These are phyloP conservation scores for Aphelenchoides fujianensis DNA, from an alignment of 1,140 invertebrate genomes.

Conservation along the genomic window DNA sequence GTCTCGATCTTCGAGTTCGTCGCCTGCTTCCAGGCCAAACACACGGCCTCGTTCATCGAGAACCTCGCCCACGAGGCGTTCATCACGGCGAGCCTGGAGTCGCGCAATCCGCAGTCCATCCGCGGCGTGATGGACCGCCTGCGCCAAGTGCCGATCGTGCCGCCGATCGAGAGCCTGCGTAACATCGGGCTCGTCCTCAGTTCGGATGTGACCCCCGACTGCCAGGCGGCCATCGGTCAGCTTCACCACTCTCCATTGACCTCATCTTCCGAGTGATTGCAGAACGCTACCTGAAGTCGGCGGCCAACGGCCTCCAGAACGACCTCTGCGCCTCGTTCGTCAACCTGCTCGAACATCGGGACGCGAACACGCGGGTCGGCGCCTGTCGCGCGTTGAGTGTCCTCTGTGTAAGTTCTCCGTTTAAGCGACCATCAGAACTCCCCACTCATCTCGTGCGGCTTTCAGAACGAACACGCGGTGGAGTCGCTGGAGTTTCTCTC, in stretches of 20 bases:
- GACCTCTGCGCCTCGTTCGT: constrained; percentile 42
- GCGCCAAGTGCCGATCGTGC: constrained; percentile 47
- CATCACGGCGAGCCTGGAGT: constrained; percentile 38
- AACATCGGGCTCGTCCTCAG: constrained; percentile 38
- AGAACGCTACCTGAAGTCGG: constrained; percentile 45
- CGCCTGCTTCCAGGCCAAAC: constrained; percentile 41
- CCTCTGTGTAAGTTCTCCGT: constrained; percentile 36
- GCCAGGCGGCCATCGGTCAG: constrained; percentile 31
- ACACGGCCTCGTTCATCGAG: constrained; percentile 40
- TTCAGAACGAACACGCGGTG: constrained; percentile 27
- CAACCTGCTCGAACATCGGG: constrained; percentile 41
- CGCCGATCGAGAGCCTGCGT: constrained; percentile 47
- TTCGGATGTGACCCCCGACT: constrained; percentile 11
- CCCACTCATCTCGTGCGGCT: background rate
- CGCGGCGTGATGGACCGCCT: constrained; percentile 46
- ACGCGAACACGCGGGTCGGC: constrained; percentile 34
- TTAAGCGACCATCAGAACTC: no score
- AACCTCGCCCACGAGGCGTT: constrained; percentile 51
- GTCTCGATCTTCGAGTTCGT: constrained; percentile 45
- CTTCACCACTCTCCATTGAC: no score
- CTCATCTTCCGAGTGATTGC: no score
- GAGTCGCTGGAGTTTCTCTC: constrained; percentile 37
- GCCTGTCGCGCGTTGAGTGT: constrained; percentile 48
- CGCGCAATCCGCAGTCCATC: constrained; percentile 25
- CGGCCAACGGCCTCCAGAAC: constrained; percentile 25